Conservation (phyloP, 1,140 invertebrate genomes). For the Pseudomyrmex cubaensis region DNA sequence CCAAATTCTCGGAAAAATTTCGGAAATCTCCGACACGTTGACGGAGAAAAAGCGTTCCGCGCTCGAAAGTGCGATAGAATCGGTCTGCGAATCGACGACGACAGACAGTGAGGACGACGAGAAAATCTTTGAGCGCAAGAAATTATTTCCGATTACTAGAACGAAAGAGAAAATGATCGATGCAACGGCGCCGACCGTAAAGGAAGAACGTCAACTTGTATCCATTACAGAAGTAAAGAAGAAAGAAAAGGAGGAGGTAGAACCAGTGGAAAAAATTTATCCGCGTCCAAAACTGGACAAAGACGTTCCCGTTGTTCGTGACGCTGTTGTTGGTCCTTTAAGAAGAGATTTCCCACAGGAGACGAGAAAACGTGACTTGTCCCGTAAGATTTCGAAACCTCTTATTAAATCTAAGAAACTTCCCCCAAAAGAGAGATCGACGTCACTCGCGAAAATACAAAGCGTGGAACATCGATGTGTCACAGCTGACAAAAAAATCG, state of each 20-base stretch:
- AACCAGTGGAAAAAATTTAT: neutral
- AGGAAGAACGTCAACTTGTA: neutral
- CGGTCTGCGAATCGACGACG: neutral
- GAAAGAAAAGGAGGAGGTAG: neutral
- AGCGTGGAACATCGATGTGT: too few species aligned
- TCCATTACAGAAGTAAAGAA: neutral
- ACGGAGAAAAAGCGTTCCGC: neutral
- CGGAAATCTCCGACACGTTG: neutral
- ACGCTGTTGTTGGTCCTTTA: neutral
- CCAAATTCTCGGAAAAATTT: slow-evolving; percentile 18
- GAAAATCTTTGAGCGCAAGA: too few species aligned
- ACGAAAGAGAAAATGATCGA: neutral
- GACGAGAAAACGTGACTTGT: neutral
- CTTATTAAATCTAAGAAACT: neutral
- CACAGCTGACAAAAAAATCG: neutral
- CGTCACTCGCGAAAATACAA: neutral
- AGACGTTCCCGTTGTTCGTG: neutral
- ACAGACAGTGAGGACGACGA: too few species aligned
- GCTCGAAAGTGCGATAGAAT: neutral
- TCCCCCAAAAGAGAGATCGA: neutral
- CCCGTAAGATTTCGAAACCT: neutral
- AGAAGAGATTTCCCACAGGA: neutral
- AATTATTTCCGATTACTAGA: neutral
- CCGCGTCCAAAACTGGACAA: neutral
- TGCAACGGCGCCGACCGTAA: neutral